A percentile compares a stretch with the other conserved stretches of the same genome.
Conservation (phyloP, 2,888 invertebrate species). For the Oasisia sp. region DNA sequence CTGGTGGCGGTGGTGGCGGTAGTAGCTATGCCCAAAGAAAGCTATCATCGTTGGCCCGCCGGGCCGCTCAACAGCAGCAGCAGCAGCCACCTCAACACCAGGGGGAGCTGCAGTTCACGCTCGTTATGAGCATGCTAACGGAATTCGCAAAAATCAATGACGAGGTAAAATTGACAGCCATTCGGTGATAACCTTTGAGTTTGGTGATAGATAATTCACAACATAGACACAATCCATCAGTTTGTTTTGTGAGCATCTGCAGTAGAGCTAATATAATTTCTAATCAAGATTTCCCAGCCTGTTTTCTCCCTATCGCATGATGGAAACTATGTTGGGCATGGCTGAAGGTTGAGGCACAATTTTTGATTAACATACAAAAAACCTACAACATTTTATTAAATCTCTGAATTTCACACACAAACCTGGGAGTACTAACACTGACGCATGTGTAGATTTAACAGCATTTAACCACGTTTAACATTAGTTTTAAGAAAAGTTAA, state of each 20-base stretch:
- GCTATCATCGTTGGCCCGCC: background rate
- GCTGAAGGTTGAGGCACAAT: background rate
- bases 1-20: background rate
- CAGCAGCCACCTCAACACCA: background rate
- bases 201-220: background rate
- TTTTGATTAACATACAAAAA: background rate
- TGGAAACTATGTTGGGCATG: background rate
- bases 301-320: background rate
- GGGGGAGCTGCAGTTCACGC: conserved; percentile 12
- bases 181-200: background rate
- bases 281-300: background rate
- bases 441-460: background rate
- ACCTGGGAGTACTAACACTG: background rate
- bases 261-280: background rate
- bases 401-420: background rate
- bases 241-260: background rate
- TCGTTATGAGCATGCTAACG: conserved; percentile 13
- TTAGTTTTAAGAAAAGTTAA: background rate
- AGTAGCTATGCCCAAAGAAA: conserved; percentile 9
- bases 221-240: background rate
- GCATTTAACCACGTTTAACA: background rate
- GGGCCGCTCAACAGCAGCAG: background rate
- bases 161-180: background rate
- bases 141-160: conserved; percentile 2
- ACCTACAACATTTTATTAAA: background rate